Conservation (phyloP, 1,140 invertebrate species). For the Tachypleus tridentatus region DNA sequence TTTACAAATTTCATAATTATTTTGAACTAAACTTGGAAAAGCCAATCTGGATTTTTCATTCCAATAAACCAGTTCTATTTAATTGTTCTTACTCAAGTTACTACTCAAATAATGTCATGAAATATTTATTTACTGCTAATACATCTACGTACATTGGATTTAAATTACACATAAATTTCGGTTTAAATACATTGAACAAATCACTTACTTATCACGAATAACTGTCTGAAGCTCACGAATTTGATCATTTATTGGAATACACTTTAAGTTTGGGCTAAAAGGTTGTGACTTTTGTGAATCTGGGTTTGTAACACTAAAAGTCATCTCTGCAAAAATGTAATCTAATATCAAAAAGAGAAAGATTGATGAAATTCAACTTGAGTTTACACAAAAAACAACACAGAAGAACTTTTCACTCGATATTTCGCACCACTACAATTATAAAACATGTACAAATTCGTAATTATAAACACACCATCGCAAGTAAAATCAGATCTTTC, state of each 20-base stretch:
- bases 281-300: too few species aligned
- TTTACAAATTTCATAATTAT: too few species aligned
- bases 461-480: too few species aligned
- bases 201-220: conserved; percentile 76
- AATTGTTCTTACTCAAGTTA: neutral
- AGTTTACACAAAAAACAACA: too few species aligned
- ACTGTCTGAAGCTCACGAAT: conserved; percentile 90
- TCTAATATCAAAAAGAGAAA: too few species aligned
- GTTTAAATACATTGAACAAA: neutral
- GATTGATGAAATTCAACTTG: too few species aligned
- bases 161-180: neutral
- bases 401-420: too few species aligned
- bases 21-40: neutral
- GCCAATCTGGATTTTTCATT: conserved; percentile 7
- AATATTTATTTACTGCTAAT: neutral
- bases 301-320: too few species aligned
- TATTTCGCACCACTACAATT: too few species aligned
- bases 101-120: neutral
- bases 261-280: conserved; percentile 64
- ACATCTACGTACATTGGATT: neutral
- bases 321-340: too few species aligned
- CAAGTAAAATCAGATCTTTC: too few species aligned
- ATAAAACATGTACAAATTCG: too few species aligned
- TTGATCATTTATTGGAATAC: conserved; percentile 71
- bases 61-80: neutral